Base-by-base conservation (phyloP, 2,888 invertebrate species). In the Thymelicus acteon region DNA sequence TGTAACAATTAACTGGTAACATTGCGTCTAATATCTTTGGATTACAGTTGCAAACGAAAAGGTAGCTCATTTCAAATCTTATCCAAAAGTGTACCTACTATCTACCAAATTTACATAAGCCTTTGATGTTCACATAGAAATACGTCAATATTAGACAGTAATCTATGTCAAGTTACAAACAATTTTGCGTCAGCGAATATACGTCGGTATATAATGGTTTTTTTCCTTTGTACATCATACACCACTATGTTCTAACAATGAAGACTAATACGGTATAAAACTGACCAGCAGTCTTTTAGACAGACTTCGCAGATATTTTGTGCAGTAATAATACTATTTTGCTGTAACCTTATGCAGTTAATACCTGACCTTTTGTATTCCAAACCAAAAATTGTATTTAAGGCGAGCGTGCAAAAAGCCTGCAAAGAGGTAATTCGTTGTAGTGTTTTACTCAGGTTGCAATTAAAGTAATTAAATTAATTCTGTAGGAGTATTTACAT, bases 261-360 rank as follows among this genome's bases (percentile, higher is more conserved):
- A 57, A 31, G 7, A 24, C 7, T 4, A 5, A 31, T 57, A 57
- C 0, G 13, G 31, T 31, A n/a, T 39, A 58, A 37, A 37, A 39
- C 58, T 58, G 58, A n/a, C 58, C 58, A 58, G 58, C 58, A 58
- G 37, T 58, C n/a, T n/a, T n/a, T n/a, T n/a, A n/a, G n/a, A n/a
- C n/a, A n/a, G n/a, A n/a, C n/a, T n/a, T n/a, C n/a, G n/a, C n/a
- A n/a, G 19, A 44, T 12, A 12, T 44, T 44, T 52, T 13, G 19
- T 19, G 8, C 19, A 8, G 2, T 19, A n/a, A 52, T 52, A 7
- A 52, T 49, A 49, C 52, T 8, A 19, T 15, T 15, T 49, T 4
- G 12, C 48, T 48, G 48, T 31, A 3, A 3, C 31, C 31, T 31
- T 31, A 31, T 31, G 31, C 44, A 44, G 12, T 44, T 12, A 19